Base-by-base conservation (phyloP, 2,888 invertebrate species). In the Lymantria monacha region DNA sequence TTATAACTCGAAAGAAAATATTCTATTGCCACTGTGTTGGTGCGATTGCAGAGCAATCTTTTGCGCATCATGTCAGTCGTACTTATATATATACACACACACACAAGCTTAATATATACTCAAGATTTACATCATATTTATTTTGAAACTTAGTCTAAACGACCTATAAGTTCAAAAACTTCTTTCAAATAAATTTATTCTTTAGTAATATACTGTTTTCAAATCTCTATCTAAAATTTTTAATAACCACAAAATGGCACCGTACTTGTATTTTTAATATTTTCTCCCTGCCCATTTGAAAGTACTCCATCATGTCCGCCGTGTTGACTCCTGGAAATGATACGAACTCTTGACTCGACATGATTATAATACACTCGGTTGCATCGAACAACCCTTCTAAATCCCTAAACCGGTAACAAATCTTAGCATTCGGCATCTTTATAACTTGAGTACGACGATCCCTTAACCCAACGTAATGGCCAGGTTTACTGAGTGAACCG, bases 391-490 rank as follows among this genome's bases (percentile, higher is more conserved):
- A 89, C 90, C 90, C 89, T 89, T 90, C 88, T 85, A 87, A 85
- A 84, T 84, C 83, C 79, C 86, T 85, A 86, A 87, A 84, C 85
- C 88, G 83, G 79, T 82, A 74, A 87, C 90, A 91, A 91, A 91
- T 90, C 90, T 90, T 87, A 72, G 79, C 81, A 76, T 84, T 84
- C 86, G 84, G 88, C 87, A 87, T 90, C 91, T 90, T 90, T 91
- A 91, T 88, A 89, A 85, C 85, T 80, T 79, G 83, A 83, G 81
- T 73, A 78, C 79, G 76, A 74, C 85, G 85, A 91, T 91, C 89
- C 87, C 83, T 90, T 90, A 89, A 88, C 89, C 89, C 86, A 81
- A 87, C 88, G 80, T 89, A 91, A 91, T 88, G 89, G 87, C 79
- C 81, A 87, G 90, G 89, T 89, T 90, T 87, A 89, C 81, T 81